These are phyloP conservation scores for Polyergus mexicanus DNA, from an alignment of 1,140 invertebrate species.

Conservation along the genomic window DNA sequence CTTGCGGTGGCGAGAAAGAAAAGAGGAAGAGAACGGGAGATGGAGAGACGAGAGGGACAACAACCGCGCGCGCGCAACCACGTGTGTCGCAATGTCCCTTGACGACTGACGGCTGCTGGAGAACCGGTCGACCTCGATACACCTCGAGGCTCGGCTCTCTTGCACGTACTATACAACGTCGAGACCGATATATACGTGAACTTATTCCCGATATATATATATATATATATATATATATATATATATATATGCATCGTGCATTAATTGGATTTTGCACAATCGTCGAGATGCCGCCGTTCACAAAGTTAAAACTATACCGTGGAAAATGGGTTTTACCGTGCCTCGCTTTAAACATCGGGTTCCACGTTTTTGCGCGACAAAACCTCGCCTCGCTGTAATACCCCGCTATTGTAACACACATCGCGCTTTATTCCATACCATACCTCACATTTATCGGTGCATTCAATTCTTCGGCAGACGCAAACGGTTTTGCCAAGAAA, in stretches of 20 bases:
- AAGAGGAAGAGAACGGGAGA: conserved; percentile 9
- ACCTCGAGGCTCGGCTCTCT: conserved; percentile 71
- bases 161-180: conserved; percentile 64
- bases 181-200: conserved; percentile 55
- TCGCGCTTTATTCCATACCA: background rate
- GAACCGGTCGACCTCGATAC: conserved; percentile 85
- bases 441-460: background rate
- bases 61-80: conserved; percentile 57
- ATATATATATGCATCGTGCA: conserved; percentile 52
- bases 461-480: background rate
- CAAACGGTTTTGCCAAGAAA: background rate
- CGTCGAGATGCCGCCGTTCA: background rate
- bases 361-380: conserved; percentile 48
- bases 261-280: conserved; percentile 46
- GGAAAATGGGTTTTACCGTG: conserved; percentile 46
- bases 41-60: conserved; percentile 48
- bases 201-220: conserved; percentile 63
- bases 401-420: background rate
- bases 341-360: conserved; percentile 45
- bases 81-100: conserved; percentile 84
- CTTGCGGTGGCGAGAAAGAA: conserved; percentile 44
- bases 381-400: background rate
- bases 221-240: conserved; percentile 70
- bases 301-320: conserved; percentile 54
- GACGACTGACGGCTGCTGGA: conserved; percentile 82